These are phyloP conservation scores for Nephila pilipes DNA, from an alignment of 1,140 invertebrate genomes.

Conservation along the genomic window DNA sequence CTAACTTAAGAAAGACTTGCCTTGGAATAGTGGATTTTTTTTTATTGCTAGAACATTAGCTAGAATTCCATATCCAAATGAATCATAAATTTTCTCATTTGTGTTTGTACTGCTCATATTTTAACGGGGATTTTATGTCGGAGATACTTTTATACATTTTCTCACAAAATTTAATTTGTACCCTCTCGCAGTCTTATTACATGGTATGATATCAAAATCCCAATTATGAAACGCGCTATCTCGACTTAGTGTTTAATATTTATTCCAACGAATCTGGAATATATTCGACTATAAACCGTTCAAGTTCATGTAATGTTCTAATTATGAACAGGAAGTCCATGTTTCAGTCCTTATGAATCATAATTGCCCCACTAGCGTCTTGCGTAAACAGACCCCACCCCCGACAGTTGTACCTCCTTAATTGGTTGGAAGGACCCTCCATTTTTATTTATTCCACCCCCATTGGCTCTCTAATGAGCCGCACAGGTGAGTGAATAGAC, in stretches of 20 bases:
- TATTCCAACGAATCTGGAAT: not conserved
- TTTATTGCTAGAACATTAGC: too few relatives aligned
- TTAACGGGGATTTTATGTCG: too few relatives aligned
- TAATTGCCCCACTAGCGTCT: not conserved
- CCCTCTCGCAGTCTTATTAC: too few relatives aligned
- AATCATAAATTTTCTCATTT: too few relatives aligned
- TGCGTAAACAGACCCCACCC: constrained; percentile 7
- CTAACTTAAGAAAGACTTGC: not conserved
- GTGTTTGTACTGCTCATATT: too few relatives aligned
- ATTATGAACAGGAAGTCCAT: not conserved
- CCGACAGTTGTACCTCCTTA: not conserved
- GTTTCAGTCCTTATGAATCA: constrained; percentile 13
- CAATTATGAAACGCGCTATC: too few relatives aligned
- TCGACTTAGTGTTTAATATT: not conserved
- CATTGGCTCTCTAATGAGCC: constrained; percentile 28
- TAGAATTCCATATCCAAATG: too few relatives aligned
- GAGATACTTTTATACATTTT: too few relatives aligned
- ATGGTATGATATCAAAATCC: too few relatives aligned
- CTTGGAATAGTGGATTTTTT: not conserved
- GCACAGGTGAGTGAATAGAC: constrained; percentile 33
- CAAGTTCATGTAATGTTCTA: not conserved
- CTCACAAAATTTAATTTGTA: too few relatives aligned
- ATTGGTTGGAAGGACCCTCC: not conserved
- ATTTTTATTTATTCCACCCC: not conserved
- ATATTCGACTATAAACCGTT: not conserved